phyloP scores from a whole-genome alignment of 2,113 vertebrate genomes.

The Ammodytes marinus region DNA sequence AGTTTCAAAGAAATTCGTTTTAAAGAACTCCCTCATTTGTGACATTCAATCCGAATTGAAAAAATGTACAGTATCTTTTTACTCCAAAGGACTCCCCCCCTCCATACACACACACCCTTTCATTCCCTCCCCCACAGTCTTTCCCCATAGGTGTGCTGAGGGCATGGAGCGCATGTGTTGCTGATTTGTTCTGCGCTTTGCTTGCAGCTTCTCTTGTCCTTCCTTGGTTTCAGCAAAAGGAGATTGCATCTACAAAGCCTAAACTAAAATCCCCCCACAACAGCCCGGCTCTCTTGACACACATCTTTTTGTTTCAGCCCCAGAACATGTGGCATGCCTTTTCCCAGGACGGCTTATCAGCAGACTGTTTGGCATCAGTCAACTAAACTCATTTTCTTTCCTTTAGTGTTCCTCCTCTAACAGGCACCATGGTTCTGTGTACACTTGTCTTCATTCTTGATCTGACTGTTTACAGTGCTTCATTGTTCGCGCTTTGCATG shows the following conservation, averaged over 20 bases:
- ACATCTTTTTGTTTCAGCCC: constrained; percentile 69
- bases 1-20: too few relatives aligned
- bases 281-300: constrained; percentile 57
- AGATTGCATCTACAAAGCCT: constrained; percentile 46
- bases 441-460: constrained; percentile 44
- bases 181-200: constrained; percentile 80
- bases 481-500: constrained; percentile 77
- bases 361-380: constrained; percentile 60
- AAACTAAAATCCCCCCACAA: constrained; percentile 35
- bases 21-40: neutral
- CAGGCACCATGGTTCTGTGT: constrained; percentile 71
- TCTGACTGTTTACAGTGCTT: constrained; percentile 54
- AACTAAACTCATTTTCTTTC: constrained; percentile 68
- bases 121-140: constrained; percentile 40
- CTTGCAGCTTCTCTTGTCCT: constrained; percentile 80
- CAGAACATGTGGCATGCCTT: constrained; percentile 73
- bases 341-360: constrained; percentile 50
- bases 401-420: constrained; percentile 71
- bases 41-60: neutral
- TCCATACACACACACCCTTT: constrained; percentile 3
- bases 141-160: constrained; percentile 80
- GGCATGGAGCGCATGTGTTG: constrained; percentile 85
- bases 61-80: constrained; percentile 10
- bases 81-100: constrained; percentile 13
- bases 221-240: constrained; percentile 65